Conservation (phyloP, 2,888 invertebrate genomes). For the Himalopsyche anomala region DNA sequence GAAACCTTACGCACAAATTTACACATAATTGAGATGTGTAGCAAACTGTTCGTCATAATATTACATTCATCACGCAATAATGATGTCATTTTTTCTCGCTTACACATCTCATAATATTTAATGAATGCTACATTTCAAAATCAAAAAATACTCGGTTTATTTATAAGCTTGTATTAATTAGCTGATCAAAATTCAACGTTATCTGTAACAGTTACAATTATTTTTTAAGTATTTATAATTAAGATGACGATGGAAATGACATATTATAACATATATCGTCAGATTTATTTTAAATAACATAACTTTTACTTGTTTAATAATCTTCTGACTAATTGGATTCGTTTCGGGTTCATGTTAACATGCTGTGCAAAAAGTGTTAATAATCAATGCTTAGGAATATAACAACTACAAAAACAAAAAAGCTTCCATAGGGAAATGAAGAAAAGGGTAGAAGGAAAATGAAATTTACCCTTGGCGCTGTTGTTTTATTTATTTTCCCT, state of each 20-base stretch:
- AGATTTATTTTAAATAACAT: too few relatives aligned
- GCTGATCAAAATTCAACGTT: too few relatives aligned
- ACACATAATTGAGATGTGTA: background rate
- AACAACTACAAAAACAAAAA: slow-evolving; percentile 43
- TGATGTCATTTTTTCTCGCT: background rate
- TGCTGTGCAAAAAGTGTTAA: background rate
- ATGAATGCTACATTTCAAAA: background rate
- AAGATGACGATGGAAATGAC: too few relatives aligned
- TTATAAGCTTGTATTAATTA: too few relatives aligned
- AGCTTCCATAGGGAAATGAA: slow-evolving; percentile 43
- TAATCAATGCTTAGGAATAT: slow-evolving; percentile 40
- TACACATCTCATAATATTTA: background rate
- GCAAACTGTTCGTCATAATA: background rate
- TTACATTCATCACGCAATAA: background rate
- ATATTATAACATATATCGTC: too few relatives aligned
- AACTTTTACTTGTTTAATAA: too few relatives aligned
- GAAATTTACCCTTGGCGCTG: slow-evolving; percentile 43
- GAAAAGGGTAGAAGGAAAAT: slow-evolving; percentile 39
- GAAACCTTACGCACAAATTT: too few relatives aligned
- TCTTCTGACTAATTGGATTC: too few relatives aligned
- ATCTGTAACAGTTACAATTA: too few relatives aligned
- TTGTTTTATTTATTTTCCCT: slow-evolving; percentile 32
- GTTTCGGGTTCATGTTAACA: slow-evolving; percentile 16
- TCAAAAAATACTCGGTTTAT: too few relatives aligned
- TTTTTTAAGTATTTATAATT: too few relatives aligned